phyloP scores from a whole-genome alignment of 2,888 invertebrate genomes.

The Agriopis marginaria region DNA sequence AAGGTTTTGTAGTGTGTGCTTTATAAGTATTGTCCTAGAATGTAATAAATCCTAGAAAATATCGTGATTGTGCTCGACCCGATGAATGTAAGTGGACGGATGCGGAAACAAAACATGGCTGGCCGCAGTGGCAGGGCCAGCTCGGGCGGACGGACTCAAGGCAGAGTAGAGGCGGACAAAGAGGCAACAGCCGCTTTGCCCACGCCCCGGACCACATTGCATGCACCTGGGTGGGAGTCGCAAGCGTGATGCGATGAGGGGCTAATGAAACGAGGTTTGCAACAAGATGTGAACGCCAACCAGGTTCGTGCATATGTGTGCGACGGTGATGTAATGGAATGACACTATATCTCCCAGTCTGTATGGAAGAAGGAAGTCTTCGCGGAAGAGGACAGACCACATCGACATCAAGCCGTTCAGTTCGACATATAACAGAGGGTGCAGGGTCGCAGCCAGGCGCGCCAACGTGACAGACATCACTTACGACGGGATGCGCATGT shows the following conservation, averaged over 20 bases:
- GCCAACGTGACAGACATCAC: conserved; percentile 76
- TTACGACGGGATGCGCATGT: conserved; percentile 89
- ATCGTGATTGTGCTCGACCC: background rate
- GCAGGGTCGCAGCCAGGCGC: conserved; percentile 70
- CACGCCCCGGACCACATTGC: background rate
- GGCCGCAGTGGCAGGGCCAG: conserved; percentile 36
- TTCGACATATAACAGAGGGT: conserved; percentile 72
- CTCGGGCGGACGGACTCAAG: background rate
- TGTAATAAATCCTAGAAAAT: conserved; percentile 36
- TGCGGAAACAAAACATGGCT: conserved; percentile 39
- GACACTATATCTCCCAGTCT: conserved; percentile 75
- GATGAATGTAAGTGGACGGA: conserved; percentile 7
- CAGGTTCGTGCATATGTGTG: conserved; percentile 76
- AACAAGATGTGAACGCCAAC: conserved; percentile 62
- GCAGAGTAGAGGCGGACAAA: background rate
- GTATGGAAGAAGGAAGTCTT: conserved; percentile 71
- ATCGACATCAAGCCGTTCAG: conserved; percentile 74
- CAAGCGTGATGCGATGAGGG: conserved; percentile 69
- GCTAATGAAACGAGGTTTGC: conserved; percentile 66
- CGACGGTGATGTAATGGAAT: conserved; percentile 66
- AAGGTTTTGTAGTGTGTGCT: conserved; percentile 4
- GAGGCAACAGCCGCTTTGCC: background rate
- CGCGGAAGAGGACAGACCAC: conserved; percentile 75
- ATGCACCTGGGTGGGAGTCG: conserved; percentile 54
- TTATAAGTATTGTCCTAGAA: conserved; percentile 7